Percentiles rank a stretch among this genome's conserved stretches.
These are phyloP conservation scores for Bradypodion pumilum DNA, from an alignment of 2,797 vertebrate genomes.

Conservation along the genomic window DNA sequence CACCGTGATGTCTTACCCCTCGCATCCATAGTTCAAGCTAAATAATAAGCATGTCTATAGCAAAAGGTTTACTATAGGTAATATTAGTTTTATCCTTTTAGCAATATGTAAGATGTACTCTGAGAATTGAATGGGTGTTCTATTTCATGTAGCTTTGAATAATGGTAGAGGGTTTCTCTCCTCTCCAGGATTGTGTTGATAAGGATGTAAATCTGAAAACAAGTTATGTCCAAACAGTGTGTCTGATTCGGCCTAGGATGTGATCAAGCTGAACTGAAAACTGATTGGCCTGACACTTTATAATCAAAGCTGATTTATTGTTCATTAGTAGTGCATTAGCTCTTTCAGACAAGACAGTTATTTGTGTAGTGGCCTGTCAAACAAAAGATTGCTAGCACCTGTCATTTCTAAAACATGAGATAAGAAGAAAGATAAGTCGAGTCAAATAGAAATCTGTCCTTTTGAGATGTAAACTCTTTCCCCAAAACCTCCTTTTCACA, in stretches of 20 bases:
- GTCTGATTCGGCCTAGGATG: constrained; percentile 81
- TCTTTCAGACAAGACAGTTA: constrained; percentile 93
- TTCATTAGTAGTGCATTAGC: constrained; percentile 99
- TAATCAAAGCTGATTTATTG: constrained; percentile 99
- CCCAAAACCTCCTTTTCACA: constrained; percentile 50
- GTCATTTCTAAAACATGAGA: constrained; percentile 90
- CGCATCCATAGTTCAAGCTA: constrained; percentile 7
- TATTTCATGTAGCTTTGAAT: constrained; percentile 51
- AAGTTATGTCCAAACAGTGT: constrained; percentile 76
- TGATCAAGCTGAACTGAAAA: constrained; percentile 86
- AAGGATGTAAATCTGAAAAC: constrained; percentile 76
- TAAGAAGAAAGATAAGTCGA: constrained; percentile 85
- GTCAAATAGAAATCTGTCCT: constrained; percentile 69
- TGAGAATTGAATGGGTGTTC: constrained; percentile 13
- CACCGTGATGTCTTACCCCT: neutral
- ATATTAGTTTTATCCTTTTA: constrained; percentile 29
- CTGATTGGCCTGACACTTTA: constrained; percentile 96
- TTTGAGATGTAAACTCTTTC: constrained; percentile 59
- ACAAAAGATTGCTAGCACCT: constrained; percentile 91
- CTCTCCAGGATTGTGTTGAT: constrained; percentile 69
- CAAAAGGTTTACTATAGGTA: neutral
- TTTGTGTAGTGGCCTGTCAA: constrained; percentile 95
- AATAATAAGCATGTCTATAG: neutral
- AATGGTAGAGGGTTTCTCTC: constrained; percentile 50
- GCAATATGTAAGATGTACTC: constrained; percentile 25